phyloP scores from a whole-genome alignment of 2,888 invertebrate genomes.

The Pristionchus japonicus region DNA sequence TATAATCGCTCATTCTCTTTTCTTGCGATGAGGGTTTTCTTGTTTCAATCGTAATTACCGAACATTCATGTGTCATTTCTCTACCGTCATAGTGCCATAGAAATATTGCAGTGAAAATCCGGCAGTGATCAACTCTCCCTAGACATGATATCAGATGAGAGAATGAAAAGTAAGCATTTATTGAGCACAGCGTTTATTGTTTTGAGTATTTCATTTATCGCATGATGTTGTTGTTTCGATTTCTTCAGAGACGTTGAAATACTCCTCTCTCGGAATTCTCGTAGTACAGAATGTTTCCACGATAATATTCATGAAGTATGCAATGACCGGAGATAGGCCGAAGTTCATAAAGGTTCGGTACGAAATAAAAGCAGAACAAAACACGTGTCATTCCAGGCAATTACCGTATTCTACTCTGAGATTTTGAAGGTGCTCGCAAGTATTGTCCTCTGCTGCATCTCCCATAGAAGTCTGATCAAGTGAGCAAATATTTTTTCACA shows the following conservation, averaged over 20 bases:
- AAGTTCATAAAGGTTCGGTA: conserved; percentile 65
- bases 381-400: conserved; percentile 62
- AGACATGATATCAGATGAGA: no score
- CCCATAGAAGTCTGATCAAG: conserved; percentile 61
- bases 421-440: conserved; percentile 75
- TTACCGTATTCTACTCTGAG: conserved; percentile 76
- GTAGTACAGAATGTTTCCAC: conserved; percentile 96
- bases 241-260: conserved; percentile 82
- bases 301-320: conserved; percentile 90
- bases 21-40: no score
- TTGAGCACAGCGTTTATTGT: no score
- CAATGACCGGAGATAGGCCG: conserved; percentile 65
- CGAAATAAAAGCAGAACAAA: not conserved
- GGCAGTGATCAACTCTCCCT: no score
- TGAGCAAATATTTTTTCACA: conserved; percentile 16
- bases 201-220: no score
- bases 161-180: no score
- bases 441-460: conserved; percentile 69
- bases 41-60: no score
- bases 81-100: no score
- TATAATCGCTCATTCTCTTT: no score
- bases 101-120: no score
- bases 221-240: no score
- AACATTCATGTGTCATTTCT: no score
- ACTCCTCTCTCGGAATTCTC: conserved; percentile 89